A percentile compares a stretch with the other conserved stretches of the same genome.
These are phyloP conservation scores for Chelonia mydas DNA, from an alignment of 2,797 vertebrate genomes.

Conservation along the genomic window DNA sequence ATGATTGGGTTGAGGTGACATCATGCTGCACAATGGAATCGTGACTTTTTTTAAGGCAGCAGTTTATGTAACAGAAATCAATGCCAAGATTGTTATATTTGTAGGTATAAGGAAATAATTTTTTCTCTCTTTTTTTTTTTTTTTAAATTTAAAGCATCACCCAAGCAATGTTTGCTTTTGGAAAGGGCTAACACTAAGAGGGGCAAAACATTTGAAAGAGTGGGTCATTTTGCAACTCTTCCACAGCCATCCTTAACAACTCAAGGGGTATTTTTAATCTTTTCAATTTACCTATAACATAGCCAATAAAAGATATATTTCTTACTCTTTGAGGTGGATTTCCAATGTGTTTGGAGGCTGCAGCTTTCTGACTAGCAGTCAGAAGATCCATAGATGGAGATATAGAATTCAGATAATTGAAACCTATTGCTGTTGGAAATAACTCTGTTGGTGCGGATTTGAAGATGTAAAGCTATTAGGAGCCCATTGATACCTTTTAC, in stretches of 20 bases:
- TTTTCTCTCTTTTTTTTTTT: background rate
- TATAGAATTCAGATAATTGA: background rate
- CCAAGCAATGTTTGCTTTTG: background rate
- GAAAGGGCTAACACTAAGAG: background rate
- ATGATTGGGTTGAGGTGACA: slow-evolving; percentile 84
- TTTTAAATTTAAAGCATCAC: background rate
- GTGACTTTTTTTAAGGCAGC: slow-evolving; percentile 69
- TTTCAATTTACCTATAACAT: background rate
- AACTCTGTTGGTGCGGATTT: background rate
- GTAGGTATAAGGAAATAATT: background rate
- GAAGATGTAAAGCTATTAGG: background rate
- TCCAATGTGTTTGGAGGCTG: background rate
- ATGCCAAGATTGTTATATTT: background rate
- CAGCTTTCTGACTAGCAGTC: background rate
- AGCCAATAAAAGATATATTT: background rate
- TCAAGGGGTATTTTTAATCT: slow-evolving; percentile 2
- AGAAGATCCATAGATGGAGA: background rate
- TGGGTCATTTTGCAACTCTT: background rate
- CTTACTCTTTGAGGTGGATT: background rate
- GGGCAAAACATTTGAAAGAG: accelerated
- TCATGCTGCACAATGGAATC: slow-evolving; percentile 57
- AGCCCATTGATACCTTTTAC: background rate
- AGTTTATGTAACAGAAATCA: background rate
- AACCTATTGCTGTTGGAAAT: background rate
- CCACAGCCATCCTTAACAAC: background rate